Evolutionary conservation across 2,113 vertebrate species (phyloP).

Genomic region (Pagrus major): DNA sequence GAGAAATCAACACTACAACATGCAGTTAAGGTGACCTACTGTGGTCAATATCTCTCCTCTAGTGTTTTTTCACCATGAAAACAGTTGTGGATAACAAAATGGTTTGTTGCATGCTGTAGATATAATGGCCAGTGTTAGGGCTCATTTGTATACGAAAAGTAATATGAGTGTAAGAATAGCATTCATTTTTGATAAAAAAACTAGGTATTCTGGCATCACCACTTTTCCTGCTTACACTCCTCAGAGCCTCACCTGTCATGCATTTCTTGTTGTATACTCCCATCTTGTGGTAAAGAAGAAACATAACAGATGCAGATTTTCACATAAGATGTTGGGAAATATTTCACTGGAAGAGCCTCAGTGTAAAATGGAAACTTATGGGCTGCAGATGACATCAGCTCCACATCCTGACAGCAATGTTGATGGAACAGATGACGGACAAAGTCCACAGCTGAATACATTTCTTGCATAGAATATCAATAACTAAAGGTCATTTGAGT

Average conservation of each 20-base stretch:
- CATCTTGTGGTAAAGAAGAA: slow-evolving; percentile 51
- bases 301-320: background rate
- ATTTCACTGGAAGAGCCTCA: background rate
- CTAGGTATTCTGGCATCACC: background rate
- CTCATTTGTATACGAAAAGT: background rate
- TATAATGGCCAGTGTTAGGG: background rate
- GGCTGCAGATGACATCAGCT: background rate
- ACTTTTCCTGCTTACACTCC: background rate
- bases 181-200: background rate
- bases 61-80: slow-evolving; percentile 13
- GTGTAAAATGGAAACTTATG: background rate
- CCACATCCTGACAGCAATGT: background rate
- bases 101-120: background rate
- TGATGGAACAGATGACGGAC: background rate
- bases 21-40: background rate
- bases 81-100: background rate
- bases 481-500: too few relatives aligned
- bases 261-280: slow-evolving; percentile 29
- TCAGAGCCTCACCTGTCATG: background rate
- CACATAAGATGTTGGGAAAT: background rate
- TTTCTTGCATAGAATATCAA: too few relatives aligned
- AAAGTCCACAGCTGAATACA: background rate
- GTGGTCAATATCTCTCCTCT: slow-evolving; percentile 33
- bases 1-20: slow-evolving; percentile 7
- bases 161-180: background rate